Percentiles rank a stretch among this genome's conserved stretches.
These are phyloP conservation scores for Hiodon tergisus DNA, from an alignment of 2,113 vertebrate species.

Conservation along the genomic window DNA sequence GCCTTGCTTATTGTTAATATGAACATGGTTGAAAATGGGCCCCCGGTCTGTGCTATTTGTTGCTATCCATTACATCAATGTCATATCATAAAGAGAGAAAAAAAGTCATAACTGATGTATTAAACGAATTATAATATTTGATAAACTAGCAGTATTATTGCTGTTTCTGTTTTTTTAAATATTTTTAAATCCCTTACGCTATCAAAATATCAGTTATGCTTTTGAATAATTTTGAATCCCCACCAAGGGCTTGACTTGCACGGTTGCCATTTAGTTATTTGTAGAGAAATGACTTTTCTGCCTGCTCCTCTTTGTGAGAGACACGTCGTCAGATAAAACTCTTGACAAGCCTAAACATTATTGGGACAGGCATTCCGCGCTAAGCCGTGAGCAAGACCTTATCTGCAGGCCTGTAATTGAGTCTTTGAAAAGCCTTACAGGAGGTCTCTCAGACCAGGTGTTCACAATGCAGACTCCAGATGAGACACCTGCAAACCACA, in stretches of 20 bases:
- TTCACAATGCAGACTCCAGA: conserved; percentile 56
- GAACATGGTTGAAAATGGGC: no score
- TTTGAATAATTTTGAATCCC: not conserved
- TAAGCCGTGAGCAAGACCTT: conserved; percentile 40
- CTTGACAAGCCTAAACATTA: conserved; percentile 33
- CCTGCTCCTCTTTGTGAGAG: conserved; percentile 13
- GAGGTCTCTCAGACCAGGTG: conserved; percentile 59
- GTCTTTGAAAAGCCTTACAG: conserved; percentile 51
- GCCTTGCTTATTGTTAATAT: no score
- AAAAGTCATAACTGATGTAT: no score
- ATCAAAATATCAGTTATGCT: not conserved
- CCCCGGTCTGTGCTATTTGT: no score
- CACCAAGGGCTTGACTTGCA: not conserved
- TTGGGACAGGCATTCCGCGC: conserved; percentile 20
- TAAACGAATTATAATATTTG: not conserved
- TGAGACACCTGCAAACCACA: conserved; percentile 69
- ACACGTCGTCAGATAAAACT: conserved; percentile 18
- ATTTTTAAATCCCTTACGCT: conserved; percentile 6
- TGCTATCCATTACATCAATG: no score
- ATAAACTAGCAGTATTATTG: not conserved
- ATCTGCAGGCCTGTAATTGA: conserved; percentile 60
- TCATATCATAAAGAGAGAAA: no score
- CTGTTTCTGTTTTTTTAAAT: not conserved
- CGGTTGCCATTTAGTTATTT: conserved; percentile 10
- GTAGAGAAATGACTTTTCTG: not conserved